phyloP scores from a whole-genome alignment of 2,113 vertebrate genomes.

The Cyanoramphus novaezelandiae region DNA sequence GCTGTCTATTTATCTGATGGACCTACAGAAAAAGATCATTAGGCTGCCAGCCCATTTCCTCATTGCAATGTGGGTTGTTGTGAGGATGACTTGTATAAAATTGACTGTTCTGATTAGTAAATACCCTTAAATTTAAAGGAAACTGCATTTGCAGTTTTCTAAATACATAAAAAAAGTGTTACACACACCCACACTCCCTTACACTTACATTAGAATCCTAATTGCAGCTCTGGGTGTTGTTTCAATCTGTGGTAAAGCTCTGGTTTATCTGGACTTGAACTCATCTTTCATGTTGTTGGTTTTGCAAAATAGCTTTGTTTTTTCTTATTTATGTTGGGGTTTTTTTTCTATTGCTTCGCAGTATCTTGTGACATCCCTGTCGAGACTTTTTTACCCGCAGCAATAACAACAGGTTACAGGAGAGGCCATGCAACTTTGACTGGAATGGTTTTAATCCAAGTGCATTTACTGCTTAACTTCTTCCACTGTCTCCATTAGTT shows the following conservation, averaged over 20 bases:
- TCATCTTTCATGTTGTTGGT: neutral
- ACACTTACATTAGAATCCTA: neutral
- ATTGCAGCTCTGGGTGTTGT: neutral
- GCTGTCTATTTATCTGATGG: neutral
- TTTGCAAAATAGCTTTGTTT: neutral
- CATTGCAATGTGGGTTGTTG: neutral
- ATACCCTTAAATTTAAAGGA: neutral
- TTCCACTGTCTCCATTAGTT: neutral
- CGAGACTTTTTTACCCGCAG: neutral
- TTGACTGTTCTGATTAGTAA: neutral
- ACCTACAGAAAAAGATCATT: neutral
- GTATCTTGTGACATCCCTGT: neutral
- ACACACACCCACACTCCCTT: neutral
- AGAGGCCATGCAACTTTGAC: neutral
- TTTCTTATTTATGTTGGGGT: neutral
- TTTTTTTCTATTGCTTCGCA: neutral
- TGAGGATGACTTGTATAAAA: neutral
- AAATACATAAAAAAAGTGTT: neutral
- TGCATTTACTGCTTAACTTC: neutral
- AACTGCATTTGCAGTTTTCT: neutral
- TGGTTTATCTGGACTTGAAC: neutral
- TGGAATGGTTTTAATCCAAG: neutral
- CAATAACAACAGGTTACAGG: neutral
- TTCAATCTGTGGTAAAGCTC: neutral
- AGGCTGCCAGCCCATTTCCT: neutral